These are phyloP conservation scores for Irena cyanogastra DNA, from an alignment of 2,113 vertebrate genomes.

Conservation along the genomic window DNA sequence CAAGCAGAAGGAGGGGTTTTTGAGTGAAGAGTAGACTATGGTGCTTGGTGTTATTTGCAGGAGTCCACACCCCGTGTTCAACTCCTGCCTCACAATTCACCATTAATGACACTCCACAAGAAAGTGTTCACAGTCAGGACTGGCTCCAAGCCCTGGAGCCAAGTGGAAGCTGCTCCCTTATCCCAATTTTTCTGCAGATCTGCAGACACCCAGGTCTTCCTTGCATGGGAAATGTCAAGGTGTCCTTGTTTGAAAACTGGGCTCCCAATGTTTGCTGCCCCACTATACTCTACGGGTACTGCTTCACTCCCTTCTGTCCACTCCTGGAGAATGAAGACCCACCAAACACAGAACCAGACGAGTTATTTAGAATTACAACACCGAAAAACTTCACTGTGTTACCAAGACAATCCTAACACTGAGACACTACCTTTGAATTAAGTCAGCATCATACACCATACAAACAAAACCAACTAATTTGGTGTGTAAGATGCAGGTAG, in stretches of 20 bases:
- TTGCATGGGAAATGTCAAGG: neutral
- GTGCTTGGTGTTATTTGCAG: neutral
- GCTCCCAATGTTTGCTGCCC: neutral
- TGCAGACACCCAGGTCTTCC: neutral
- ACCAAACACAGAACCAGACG: neutral
- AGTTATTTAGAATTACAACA: neutral
- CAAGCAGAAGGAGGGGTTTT: neutral
- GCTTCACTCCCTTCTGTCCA: neutral
- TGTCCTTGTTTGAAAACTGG: neutral
- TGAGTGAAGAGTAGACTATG: neutral
- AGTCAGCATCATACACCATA: neutral
- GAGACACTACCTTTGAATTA: neutral
- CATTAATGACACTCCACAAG: neutral
- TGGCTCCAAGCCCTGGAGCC: neutral
- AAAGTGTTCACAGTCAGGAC: neutral
- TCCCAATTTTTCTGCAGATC: neutral
- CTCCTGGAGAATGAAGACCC: neutral
- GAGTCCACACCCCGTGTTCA: neutral
- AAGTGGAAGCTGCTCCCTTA: neutral
- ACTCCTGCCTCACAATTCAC: neutral
- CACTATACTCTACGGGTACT: rapidly evolving
- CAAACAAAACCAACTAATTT: neutral
- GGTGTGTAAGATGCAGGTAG: neutral
- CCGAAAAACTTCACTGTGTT: neutral
- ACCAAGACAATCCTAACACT: neutral